A percentile compares a stretch with the other conserved stretches of the same genome.
phyloP scores from a whole-genome alignment of 2,888 invertebrate species.

The Timema podura region DNA sequence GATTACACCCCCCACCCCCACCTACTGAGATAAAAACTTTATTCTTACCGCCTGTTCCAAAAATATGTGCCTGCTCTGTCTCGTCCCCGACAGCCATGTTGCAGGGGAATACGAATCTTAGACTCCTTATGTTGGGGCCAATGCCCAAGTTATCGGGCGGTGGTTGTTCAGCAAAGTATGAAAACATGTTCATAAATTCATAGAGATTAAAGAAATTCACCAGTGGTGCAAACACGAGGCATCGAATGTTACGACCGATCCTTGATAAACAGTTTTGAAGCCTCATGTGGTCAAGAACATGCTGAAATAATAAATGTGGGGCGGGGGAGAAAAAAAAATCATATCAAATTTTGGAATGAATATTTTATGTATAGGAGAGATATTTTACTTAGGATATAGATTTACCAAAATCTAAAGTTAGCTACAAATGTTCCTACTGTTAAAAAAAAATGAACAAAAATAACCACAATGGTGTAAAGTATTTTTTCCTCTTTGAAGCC shows the following conservation, averaged over 20 bases:
- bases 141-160: constrained; percentile 45
- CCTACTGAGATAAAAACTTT: too few relatives aligned
- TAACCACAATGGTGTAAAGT: too few relatives aligned
- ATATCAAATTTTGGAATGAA: not conserved
- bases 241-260: constrained; percentile 62
- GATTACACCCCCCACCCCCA: too few relatives aligned
- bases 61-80: constrained; percentile 52
- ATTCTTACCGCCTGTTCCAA: constrained; percentile 66
- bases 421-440: too few relatives aligned
- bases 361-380: too few relatives aligned
- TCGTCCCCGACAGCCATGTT: constrained; percentile 62
- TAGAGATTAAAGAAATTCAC: constrained; percentile 76
- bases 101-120: constrained; percentile 71
- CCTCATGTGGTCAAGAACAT: constrained; percentile 68
- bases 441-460: too few relatives aligned
- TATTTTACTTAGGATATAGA: too few relatives aligned
- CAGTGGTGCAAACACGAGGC: constrained; percentile 67
- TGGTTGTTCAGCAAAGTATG: constrained; percentile 62
- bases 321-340: not conserved
- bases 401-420: too few relatives aligned
- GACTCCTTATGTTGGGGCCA: constrained; percentile 54
- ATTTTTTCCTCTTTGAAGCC: too few relatives aligned
- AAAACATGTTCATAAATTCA: constrained; percentile 78
- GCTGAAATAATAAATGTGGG: constrained; percentile 46
- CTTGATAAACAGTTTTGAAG: constrained; percentile 65